Conservation (phyloP, 1,140 invertebrate species). For the Doryteuthis pealeii region DNA sequence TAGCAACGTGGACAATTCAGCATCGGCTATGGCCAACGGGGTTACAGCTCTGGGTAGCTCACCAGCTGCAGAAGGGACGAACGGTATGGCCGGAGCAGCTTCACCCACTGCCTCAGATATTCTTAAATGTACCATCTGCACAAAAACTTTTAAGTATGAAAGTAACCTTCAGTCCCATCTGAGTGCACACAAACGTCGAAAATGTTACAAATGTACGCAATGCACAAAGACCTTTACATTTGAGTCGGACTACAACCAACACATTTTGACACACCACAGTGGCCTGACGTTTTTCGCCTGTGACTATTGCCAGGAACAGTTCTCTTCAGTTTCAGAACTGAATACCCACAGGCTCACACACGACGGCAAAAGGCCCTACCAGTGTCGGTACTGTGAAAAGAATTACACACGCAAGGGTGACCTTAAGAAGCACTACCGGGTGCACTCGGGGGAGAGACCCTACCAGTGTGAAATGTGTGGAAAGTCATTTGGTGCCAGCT, state of each 20-base stretch:
- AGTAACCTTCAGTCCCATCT: slow-evolving; percentile 49
- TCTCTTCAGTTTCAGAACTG: not conserved
- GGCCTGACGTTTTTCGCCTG: slow-evolving; percentile 45
- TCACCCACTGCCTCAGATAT: not conserved
- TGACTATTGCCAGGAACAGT: slow-evolving; percentile 8
- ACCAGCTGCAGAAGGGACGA: not conserved
- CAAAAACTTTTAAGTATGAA: slow-evolving; percentile 30
- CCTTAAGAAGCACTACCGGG: slow-evolving; percentile 17
- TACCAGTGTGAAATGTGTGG: slow-evolving; percentile 3
- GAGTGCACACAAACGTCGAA: slow-evolving; percentile 46
- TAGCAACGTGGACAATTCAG: not conserved
- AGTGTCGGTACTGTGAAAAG: slow-evolving; percentile 50
- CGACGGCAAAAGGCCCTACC: not conserved
- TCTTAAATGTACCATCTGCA: slow-evolving; percentile 55
- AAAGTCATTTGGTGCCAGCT: slow-evolving; percentile 38
- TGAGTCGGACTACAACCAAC: slow-evolving; percentile 10
- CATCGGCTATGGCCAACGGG: not conserved
- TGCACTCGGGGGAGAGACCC: slow-evolving; percentile 8
- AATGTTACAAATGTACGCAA: slow-evolving; percentile 16
- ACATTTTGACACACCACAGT: slow-evolving; percentile 49
- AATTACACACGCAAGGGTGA: slow-evolving; percentile 15
- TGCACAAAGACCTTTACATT: slow-evolving; percentile 19
- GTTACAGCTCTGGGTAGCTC: not conserved
- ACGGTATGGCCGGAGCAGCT: not conserved
- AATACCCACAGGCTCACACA: not conserved